Percentiles rank a stretch among this genome's conserved stretches.
phyloP scores from a whole-genome alignment of 2,113 vertebrate genomes.

The Anoura caudifer region DNA sequence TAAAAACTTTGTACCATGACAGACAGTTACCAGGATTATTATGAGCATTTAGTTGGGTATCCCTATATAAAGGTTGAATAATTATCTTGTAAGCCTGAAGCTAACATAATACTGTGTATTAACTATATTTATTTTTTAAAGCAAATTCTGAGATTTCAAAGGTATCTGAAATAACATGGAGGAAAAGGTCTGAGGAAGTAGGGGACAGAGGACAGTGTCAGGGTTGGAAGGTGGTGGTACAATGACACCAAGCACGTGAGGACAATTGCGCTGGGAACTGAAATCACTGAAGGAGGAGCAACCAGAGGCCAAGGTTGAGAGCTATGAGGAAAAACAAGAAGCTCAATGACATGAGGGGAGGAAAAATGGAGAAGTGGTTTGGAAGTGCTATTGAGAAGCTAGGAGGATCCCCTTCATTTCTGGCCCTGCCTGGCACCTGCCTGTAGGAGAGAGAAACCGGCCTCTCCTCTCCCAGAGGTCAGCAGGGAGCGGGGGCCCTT shows the following conservation, averaged over 20 bases:
- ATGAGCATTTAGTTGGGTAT: background rate
- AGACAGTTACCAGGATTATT: background rate
- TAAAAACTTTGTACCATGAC: background rate
- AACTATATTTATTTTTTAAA: background rate
- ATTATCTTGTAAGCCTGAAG: background rate
- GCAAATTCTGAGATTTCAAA: background rate
- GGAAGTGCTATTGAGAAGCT: background rate
- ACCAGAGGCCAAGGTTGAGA: background rate
- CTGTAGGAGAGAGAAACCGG: background rate
- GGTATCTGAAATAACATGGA: background rate
- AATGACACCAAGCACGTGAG: background rate
- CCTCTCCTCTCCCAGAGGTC: background rate
- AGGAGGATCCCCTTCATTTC: background rate
- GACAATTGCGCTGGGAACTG: background rate
- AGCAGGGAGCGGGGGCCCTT: background rate
- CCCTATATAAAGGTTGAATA: background rate
- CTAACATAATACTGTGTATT: background rate
- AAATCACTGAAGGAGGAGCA: background rate
- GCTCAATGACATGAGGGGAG: background rate
- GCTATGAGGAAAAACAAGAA: background rate
- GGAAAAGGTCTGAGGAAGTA: background rate
- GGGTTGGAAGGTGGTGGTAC: too few relatives aligned
- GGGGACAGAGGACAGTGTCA: background rate
- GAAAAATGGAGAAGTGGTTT: background rate
- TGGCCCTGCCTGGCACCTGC: background rate